These are phyloP conservation scores for Herminia tarsipennalis DNA, from an alignment of 2,888 invertebrate genomes.

Conservation along the genomic window DNA sequence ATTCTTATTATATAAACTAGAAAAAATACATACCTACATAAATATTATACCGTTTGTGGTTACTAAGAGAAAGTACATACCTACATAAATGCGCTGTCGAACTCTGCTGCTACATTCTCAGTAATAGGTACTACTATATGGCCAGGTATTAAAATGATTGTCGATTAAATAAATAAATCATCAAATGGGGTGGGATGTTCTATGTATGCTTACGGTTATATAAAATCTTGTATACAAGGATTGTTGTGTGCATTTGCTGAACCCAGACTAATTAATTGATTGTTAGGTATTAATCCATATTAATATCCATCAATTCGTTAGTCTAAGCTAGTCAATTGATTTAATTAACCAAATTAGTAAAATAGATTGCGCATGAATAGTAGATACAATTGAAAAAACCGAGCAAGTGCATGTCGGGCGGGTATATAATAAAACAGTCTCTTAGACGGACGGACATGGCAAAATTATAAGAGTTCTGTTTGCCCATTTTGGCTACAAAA, in stretches of 20 bases:
- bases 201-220: slow-evolving; percentile 9
- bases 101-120: slow-evolving; percentile 12
- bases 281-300: neutral
- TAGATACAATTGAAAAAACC: too few relatives aligned
- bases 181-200: slow-evolving; percentile 10
- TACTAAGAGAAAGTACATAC: too few relatives aligned
- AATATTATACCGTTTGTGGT: too few relatives aligned
- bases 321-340: neutral
- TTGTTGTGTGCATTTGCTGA: neutral
- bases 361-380: too few relatives aligned
- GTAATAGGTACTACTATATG: slow-evolving; percentile 17
- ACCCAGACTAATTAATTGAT: neutral
- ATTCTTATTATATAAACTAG: too few relatives aligned
- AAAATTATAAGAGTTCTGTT: too few relatives aligned
- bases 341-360: too few relatives aligned
- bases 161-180: slow-evolving; percentile 23
- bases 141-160: slow-evolving; percentile 20
- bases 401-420: too few relatives aligned
- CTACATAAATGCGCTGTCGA: slow-evolving; percentile 1
- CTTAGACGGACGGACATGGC: too few relatives aligned
- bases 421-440: too few relatives aligned
- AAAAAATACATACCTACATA: too few relatives aligned
- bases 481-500: too few relatives aligned
- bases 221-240: slow-evolving; percentile 1
- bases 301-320: neutral